Percentiles rank a stretch among this genome's conserved stretches.
Evolutionary conservation across 2,113 vertebrate species (phyloP).

Genomic region (Urocitellus parryii): DNA sequence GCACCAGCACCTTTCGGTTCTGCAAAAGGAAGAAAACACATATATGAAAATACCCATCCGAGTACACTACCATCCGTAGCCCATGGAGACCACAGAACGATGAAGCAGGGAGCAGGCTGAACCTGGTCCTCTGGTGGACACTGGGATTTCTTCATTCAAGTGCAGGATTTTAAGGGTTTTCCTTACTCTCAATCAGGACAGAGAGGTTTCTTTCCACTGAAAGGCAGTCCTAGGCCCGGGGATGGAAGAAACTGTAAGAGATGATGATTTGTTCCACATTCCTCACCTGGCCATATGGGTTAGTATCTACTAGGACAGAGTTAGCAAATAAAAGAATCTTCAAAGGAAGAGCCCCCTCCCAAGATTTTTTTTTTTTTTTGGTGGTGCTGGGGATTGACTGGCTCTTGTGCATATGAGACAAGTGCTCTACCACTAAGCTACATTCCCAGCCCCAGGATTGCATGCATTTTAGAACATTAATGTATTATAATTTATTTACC

Average conservation of each 20-base stretch:
- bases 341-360: not conserved
- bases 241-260: not conserved
- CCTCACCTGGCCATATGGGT: not conserved
- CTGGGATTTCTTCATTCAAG: constrained; percentile 3
- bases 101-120: not conserved
- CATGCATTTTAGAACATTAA: constrained; percentile 26
- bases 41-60: not conserved
- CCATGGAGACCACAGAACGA: not conserved
- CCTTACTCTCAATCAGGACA: not conserved
- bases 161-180: not conserved
- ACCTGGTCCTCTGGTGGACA: not conserved
- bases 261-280: not conserved
- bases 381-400: too few species aligned
- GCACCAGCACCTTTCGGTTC: constrained; percentile 91
- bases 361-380: not conserved
- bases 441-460: not conserved
- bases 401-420: too few species aligned
- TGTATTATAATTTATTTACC: not conserved
- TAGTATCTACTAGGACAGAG: not conserved
- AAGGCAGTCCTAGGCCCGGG: not conserved
- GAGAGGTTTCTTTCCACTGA: not conserved
- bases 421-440: too few species aligned
- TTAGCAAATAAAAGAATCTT: constrained; percentile 33
- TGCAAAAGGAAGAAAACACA: constrained; percentile 83
- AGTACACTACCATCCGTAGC: not conserved